Base-by-base conservation (phyloP, 2,888 invertebrate species). In the Coleophora deauratella region DNA sequence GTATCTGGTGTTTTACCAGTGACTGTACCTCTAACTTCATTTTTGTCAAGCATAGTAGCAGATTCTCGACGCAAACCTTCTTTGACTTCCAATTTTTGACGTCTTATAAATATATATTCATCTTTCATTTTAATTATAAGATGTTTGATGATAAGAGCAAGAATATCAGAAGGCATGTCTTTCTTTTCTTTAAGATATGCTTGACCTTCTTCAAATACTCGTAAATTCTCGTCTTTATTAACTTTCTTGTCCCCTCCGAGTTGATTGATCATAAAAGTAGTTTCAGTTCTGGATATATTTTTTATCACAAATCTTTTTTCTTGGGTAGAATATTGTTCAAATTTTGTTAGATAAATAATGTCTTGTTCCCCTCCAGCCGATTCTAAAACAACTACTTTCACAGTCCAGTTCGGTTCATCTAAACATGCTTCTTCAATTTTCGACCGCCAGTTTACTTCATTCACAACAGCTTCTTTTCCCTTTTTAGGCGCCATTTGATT, bases 201-300 rank as follows among this genome's bases (percentile, higher is more conserved):
- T 46, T 80, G 75, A 11, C 72, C 82, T 59, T 78, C 84, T 59
- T 82, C 82, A 48, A 85, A 85, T 31, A 85, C 73, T 40, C 73
- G 55, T 14, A 76, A 55, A 55, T 59, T 75, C 10, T 74, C 73
- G 52, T 82, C 78, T 60, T 74, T 81, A 0, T 72, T 57, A 51
- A 80, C 81, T 51, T 80, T 82, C n/a, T n/a, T n/a, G 38, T 82
- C 82, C 9, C 66, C 71, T 4, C 84, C 84, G 6, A 84, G 64
- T 56, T 84, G 84, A 51, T 82, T 84, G 3, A 84, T 64, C 85
- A 85, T 85, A 47, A 84, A 84, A 40, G 76, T 73, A 2, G 84
- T 82, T 62, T 85, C 82, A 1, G 79, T 74, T 64, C 75, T 81
- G 45, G 75, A 76, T 38, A 85, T 82, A 53, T 79, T 84, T 59